Conservation (phyloP, 2,888 invertebrate species). For the Cephus sareptanus region DNA sequence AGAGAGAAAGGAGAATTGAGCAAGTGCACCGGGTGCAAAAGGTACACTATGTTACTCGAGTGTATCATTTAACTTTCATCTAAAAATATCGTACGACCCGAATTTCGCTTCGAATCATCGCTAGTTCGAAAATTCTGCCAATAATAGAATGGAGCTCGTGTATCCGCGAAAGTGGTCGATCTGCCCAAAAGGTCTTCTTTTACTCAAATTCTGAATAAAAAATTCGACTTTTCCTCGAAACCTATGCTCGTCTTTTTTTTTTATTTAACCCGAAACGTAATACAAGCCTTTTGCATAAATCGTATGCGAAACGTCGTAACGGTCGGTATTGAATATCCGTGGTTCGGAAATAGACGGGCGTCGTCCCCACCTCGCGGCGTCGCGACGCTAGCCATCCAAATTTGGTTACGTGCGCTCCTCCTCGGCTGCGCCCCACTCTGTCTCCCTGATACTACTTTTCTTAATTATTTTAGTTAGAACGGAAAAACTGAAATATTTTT, state of each 20-base stretch:
- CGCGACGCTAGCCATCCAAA: slow-evolving; percentile 69
- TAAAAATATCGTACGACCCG: background rate
- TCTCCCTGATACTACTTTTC: no score
- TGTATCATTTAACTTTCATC: background rate
- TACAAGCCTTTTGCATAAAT: background rate
- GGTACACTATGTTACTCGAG: no score
- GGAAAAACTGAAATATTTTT: no score
- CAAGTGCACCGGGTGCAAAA: no score
- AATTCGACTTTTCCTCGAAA: background rate
- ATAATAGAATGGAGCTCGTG: background rate
- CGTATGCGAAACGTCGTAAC: background rate
- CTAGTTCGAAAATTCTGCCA: background rate
- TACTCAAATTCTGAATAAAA: no score
- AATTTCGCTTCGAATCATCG: background rate
- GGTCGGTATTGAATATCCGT: slow-evolving; percentile 57
- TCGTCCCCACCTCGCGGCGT: slow-evolving; percentile 61
- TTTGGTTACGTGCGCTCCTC: slow-evolving; percentile 69
- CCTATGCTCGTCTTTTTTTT: background rate
- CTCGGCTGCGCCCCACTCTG: slow-evolving; percentile 46
- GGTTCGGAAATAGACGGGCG: slow-evolving; percentile 61
- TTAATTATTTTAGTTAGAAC: no score
- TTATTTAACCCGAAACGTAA: background rate
- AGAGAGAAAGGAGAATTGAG: no score
- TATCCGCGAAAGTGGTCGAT: background rate
- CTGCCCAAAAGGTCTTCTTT: background rate